Percentiles rank a stretch among this genome's conserved stretches.
Conservation (phyloP, 1,140 invertebrate genomes). For the Centruroides sculpturatus region DNA sequence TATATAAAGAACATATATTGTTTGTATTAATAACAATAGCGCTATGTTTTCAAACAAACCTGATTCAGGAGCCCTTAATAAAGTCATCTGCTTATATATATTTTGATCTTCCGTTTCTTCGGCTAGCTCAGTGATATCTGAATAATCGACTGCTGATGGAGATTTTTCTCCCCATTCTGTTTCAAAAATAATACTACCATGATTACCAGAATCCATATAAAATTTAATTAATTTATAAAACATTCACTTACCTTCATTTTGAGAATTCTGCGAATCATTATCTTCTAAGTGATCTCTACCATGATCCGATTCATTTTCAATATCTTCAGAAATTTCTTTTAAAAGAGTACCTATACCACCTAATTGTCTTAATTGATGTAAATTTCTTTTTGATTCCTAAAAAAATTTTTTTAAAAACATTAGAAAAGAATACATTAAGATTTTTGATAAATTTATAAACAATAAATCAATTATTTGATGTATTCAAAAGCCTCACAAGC, state of each 20-base stretch:
- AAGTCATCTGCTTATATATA: background rate
- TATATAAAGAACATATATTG: no score
- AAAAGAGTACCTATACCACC: constrained; percentile 56
- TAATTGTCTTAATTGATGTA: constrained; percentile 55
- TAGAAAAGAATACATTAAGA: constrained; percentile 30
- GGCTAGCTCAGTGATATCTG: constrained; percentile 77
- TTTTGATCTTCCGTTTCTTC: constrained; percentile 44
- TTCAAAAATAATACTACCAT: background rate
- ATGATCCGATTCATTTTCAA: constrained; percentile 12
- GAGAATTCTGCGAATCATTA: constrained; percentile 24
- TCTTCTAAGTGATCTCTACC: constrained; percentile 25
- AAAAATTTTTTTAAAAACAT: constrained; percentile 60
- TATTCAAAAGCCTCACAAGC: no score
- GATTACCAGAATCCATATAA: constrained; percentile 16
- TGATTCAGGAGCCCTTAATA: background rate
- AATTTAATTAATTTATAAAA: constrained; percentile 24
- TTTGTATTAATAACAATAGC: no score
- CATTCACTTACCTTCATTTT: constrained; percentile 26
- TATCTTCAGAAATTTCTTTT: constrained; percentile 55
- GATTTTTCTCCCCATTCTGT: constrained; percentile 36
- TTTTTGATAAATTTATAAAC: background rate
- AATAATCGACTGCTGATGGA: constrained; percentile 74
- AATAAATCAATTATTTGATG: background rate
- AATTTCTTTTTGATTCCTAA: constrained; percentile 59
- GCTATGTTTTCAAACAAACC: background rate